phyloP scores from a whole-genome alignment of 2,797 vertebrate genomes.

The Sparus aurata region DNA sequence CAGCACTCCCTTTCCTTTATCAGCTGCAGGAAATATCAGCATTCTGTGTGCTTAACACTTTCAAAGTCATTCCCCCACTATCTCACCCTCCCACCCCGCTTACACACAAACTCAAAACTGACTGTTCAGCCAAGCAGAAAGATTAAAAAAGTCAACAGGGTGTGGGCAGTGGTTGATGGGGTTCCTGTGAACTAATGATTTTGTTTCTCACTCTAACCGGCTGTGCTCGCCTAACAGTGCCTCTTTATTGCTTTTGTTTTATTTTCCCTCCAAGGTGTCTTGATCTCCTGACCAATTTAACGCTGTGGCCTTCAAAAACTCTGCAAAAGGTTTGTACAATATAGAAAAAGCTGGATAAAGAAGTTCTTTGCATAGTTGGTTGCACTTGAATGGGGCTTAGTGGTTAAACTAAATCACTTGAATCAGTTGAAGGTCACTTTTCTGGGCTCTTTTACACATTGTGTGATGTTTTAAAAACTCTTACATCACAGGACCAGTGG shows the following conservation, averaged over 20 bases:
- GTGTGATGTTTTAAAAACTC: not conserved
- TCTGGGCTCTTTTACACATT: not conserved
- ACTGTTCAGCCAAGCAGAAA: slow-evolving; percentile 18
- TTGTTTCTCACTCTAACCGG: not conserved
- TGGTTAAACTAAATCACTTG: not conserved
- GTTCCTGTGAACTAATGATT: slow-evolving; percentile 10
- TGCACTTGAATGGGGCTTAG: not conserved
- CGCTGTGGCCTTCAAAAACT: slow-evolving; percentile 8
- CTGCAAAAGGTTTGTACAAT: slow-evolving; percentile 51
- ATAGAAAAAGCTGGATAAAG: not conserved
- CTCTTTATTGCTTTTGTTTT: slow-evolving; percentile 11
- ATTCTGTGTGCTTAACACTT: slow-evolving; percentile 18
- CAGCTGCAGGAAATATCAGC: slow-evolving; percentile 22
- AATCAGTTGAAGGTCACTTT: not conserved
- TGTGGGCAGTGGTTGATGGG: slow-evolving; percentile 5
- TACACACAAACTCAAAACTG: not conserved
- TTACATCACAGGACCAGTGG: not conserved
- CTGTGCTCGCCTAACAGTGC: not conserved
- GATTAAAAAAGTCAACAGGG: slow-evolving; percentile 51
- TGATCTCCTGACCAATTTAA: slow-evolving; percentile 14
- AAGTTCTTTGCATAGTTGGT: not conserved
- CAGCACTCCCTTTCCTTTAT: slow-evolving; percentile 31
- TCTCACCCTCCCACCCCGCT: not conserved
- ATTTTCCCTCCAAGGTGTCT: not conserved
- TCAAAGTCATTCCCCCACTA: slow-evolving; percentile 53